Base-by-base conservation (phyloP, 2,888 invertebrate species). In the Molanna angustata region DNA sequence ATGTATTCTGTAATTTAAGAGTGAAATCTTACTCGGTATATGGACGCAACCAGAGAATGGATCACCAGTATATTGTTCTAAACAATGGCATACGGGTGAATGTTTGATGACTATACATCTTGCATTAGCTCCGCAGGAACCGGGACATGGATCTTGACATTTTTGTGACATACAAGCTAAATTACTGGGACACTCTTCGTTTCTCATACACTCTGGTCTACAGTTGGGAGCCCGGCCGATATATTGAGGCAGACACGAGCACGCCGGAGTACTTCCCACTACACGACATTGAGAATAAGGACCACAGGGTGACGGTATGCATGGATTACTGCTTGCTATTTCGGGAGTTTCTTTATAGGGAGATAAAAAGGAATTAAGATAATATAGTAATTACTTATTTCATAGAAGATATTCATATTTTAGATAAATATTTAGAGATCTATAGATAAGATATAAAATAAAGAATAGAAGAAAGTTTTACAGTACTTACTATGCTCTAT, bases 171-270 rank as follows among this genome's bases (percentile, higher is more conserved):
- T 81, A 68, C 93, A 94, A 48, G 92, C 91, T 62, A 87, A 73
- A 68, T 90, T 87, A 64, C 88, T 86, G 11, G 88, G 80, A 67
- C 94, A 94, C 73, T 92, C 92, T 61, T 86, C 86, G 63, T 90
- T 89, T 62, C 87, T 86, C 37, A 86, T 82, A 71, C 92, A 92
- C 77, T 91, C 90, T 18, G 91, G 91, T 41, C 91, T 81, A 66
- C 92, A 93, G 68, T 89, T 88, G 32, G 91, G 91, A 37, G 93
- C 82, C 64, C 90, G 80, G 43, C 94, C 93, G 52, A 90, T 79
- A 67, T 88, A 91, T 65, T 86, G 85, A 42, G 83, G 78, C 62
- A 85, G 72, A 68, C 91, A 92, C 54, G 90, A 88, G 67, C 92
- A 92, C 37, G 87, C 87, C 17, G 90, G 83, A 61, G 84, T 85